Percentiles rank a stretch among this genome's conserved stretches.
phyloP scores from a whole-genome alignment of 2,113 vertebrate species.

The Lepisosteus osseus region DNA sequence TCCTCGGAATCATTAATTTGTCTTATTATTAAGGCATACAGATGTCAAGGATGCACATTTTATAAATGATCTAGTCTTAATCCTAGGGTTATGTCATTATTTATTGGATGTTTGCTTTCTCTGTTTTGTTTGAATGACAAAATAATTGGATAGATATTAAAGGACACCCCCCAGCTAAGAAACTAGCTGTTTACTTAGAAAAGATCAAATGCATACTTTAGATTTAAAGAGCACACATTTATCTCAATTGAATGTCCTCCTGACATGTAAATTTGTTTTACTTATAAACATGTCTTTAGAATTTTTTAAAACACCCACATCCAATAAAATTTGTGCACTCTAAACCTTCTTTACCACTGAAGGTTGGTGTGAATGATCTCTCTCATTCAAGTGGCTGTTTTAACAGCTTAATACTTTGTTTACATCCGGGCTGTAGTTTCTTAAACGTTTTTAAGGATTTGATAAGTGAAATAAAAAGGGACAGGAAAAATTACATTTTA shows the following conservation, averaged over 20 bases:
- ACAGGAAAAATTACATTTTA: too few relatives aligned
- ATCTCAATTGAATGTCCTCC: not conserved
- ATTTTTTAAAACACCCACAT: too few relatives aligned
- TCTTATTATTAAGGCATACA: conserved; percentile 15
- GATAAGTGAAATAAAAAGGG: too few relatives aligned
- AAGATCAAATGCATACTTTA: not conserved
- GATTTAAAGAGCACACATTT: not conserved
- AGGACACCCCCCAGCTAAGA: not conserved
- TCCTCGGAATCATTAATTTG: conserved; percentile 15
- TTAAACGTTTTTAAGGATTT: too few relatives aligned
- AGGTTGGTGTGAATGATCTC: too few relatives aligned
- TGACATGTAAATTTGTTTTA: too few relatives aligned
- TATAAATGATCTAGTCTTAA: conserved; percentile 13
- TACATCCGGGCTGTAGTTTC: too few relatives aligned
- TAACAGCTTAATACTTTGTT: too few relatives aligned
- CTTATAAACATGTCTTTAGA: too few relatives aligned
- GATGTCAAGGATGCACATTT: conserved; percentile 9
- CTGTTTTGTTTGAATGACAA: not conserved
- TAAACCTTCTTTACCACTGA: too few relatives aligned
- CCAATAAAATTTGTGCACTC: too few relatives aligned
- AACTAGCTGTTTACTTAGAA: not conserved
- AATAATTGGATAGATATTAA: not conserved
- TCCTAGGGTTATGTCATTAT: not conserved
- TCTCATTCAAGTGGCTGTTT: too few relatives aligned
- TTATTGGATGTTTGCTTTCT: not conserved